phyloP scores from a whole-genome alignment of 1,140 invertebrate genomes.

The Octopus bimaculoides region DNA sequence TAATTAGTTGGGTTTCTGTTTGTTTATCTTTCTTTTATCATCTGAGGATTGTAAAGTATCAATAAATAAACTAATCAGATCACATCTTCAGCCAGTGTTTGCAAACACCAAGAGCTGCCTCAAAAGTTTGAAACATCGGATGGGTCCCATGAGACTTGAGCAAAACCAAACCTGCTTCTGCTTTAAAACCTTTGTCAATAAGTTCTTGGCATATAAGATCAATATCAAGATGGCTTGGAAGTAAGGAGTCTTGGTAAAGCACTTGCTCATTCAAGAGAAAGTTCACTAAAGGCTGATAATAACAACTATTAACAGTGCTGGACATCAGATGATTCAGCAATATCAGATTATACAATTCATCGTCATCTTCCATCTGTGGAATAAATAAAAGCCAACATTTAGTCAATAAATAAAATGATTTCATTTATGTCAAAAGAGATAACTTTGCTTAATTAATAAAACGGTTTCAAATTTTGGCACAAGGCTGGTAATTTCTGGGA shows the following conservation, averaged over 20 bases:
- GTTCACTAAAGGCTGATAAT: slow-evolving; percentile 28
- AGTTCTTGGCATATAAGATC: slow-evolving; percentile 28
- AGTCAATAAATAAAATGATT: background rate
- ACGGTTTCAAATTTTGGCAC: too few relatives aligned
- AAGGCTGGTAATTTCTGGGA: too few relatives aligned
- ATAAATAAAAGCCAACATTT: slow-evolving; percentile 6
- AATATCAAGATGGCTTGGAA: slow-evolving; percentile 23
- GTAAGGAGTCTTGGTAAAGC: slow-evolving; percentile 4
- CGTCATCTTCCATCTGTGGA: slow-evolving; percentile 24
- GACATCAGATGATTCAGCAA: slow-evolving; percentile 27
- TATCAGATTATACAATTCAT: slow-evolving; percentile 34
- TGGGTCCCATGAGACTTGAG: slow-evolving; percentile 33
- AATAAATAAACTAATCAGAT: background rate
- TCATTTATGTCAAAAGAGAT: too few relatives aligned
- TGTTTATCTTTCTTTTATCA: too few relatives aligned
- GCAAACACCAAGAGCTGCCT: slow-evolving; percentile 27
- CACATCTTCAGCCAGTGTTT: slow-evolving; percentile 30
- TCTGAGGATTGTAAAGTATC: too few relatives aligned
- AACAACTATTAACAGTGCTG: slow-evolving; percentile 25
- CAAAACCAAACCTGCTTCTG: slow-evolving; percentile 40
- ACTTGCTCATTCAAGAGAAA: slow-evolving; percentile 31
- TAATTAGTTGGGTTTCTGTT: too few relatives aligned
- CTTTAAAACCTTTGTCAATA: slow-evolving; percentile 29
- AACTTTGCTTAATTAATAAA: too few relatives aligned
- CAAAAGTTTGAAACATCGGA: slow-evolving; percentile 36